Evolutionary conservation across 1,140 invertebrate species (phyloP).

Genomic region (Periplaneta americana): DNA sequence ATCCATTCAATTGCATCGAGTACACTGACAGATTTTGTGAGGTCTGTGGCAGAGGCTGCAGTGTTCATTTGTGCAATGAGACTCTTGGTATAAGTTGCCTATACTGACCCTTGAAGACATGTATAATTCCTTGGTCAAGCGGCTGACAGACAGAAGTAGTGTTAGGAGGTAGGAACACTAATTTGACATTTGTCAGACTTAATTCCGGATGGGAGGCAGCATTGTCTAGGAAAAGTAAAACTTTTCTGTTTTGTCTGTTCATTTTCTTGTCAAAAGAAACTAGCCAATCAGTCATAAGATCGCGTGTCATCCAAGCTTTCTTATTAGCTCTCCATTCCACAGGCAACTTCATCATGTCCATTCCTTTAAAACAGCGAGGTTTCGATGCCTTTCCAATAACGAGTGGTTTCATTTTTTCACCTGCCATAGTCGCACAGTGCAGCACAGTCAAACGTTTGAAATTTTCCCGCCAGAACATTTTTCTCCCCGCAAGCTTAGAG

Average conservation of each 20-base stretch:
- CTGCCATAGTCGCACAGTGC: too few species aligned
- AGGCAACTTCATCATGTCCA: too few species aligned
- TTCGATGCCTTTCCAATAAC: too few species aligned
- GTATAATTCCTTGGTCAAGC: conserved; percentile 26
- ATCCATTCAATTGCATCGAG: not conserved
- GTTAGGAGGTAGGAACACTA: conserved; percentile 25
- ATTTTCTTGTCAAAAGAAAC: conserved; percentile 16
- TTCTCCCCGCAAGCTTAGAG: too few species aligned
- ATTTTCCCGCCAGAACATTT: too few species aligned
- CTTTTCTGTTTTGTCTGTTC: conserved; percentile 18
- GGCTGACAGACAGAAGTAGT: conserved; percentile 21
- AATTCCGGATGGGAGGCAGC: conserved; percentile 22
- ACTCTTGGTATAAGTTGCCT: not conserved
- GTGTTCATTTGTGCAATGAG: not conserved
- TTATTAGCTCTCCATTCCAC: conserved; percentile 21
- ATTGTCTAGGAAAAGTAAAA: conserved; percentile 23
- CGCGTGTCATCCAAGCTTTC: conserved; percentile 21
- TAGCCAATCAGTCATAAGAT: conserved; percentile 19
- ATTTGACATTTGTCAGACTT: conserved; percentile 16
- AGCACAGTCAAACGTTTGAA: too few species aligned
- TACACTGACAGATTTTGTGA: not conserved
- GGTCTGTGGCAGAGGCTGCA: not conserved
- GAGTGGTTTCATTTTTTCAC: too few species aligned
- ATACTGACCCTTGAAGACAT: conserved; percentile 21
- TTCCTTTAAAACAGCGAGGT: too few species aligned